Evolutionary conservation across 2,113 vertebrate genomes (phyloP).

Genomic region (Drymodes brunneopygia): DNA sequence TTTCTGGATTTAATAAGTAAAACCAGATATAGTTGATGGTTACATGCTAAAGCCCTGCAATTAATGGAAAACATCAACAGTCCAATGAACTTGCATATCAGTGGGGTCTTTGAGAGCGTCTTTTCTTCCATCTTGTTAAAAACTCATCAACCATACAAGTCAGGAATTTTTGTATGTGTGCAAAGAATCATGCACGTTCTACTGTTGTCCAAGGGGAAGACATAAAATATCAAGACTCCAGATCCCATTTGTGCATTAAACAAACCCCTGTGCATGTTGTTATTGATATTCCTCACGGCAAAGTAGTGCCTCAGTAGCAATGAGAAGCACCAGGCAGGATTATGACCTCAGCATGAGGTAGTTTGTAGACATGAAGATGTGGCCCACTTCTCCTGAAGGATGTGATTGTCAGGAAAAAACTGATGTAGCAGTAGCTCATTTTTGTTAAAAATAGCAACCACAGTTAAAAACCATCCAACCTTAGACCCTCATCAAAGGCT

Average conservation of each 20-base stretch:
- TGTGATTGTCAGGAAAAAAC: background rate
- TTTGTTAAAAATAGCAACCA: background rate
- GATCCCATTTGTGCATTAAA: background rate
- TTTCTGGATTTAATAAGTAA: constrained; percentile 77
- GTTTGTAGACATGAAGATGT: background rate
- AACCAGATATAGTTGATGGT: constrained; percentile 71
- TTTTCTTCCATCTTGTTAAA: constrained; percentile 66
- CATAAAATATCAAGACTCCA: background rate
- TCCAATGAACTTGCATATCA: constrained; percentile 23
- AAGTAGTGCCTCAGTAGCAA: background rate
- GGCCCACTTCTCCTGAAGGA: background rate
- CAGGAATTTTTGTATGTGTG: background rate
- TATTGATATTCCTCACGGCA: background rate
- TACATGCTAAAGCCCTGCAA: constrained; percentile 64
- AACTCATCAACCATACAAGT: constrained; percentile 17
- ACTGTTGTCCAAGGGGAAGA: background rate
- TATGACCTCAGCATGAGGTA: background rate
- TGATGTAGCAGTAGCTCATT: background rate
- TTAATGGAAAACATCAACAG: constrained; percentile 66
- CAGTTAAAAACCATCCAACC: background rate
- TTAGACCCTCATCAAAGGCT: background rate
- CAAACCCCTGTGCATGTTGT: background rate
- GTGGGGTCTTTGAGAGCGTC: constrained; percentile 13
- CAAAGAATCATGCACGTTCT: background rate
- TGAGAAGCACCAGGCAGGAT: background rate